Evolutionary conservation across 2,113 vertebrate species (phyloP).

Genomic region (mouse (Mus musculus)): DNA sequence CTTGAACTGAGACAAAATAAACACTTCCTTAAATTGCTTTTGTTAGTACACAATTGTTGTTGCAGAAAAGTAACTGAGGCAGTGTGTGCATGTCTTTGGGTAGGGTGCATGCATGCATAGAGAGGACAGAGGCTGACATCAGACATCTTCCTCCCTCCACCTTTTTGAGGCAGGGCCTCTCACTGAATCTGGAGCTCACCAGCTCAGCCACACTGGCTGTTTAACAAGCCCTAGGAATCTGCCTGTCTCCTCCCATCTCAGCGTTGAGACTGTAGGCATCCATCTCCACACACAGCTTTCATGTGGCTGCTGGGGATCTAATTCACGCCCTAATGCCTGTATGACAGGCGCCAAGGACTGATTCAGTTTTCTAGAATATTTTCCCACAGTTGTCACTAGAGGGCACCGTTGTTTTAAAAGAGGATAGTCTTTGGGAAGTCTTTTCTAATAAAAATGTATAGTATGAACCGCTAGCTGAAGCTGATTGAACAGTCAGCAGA

Average conservation of each 20-base stretch:
- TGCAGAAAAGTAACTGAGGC: not conserved
- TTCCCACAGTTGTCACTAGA: conserved; percentile 66
- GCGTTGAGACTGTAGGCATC: not conserved
- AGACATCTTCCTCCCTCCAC: not conserved
- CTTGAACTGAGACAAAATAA: not conserved
- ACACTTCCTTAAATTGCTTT: not conserved
- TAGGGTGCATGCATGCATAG: too few species aligned
- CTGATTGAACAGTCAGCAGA: not conserved
- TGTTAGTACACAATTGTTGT: not conserved
- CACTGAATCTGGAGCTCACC: not conserved
- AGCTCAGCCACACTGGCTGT: not conserved
- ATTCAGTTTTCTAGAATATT: not conserved
- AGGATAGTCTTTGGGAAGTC: not conserved
- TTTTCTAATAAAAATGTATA: conserved; percentile 28
- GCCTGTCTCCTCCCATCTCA: not conserved
- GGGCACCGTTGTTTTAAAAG: conserved; percentile 56
- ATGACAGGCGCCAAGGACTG: not conserved
- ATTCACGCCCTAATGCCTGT: not conserved
- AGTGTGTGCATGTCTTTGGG: not conserved
- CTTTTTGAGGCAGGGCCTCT: not conserved
- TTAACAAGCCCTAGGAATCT: not conserved
- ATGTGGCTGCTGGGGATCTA: not conserved
- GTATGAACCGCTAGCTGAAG: not conserved
- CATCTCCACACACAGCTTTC: not conserved
- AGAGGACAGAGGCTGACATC: not conserved